A percentile compares a stretch with the other conserved stretches of the same genome.
Evolutionary conservation across 2,888 invertebrate species (phyloP).

Genomic region (Petrolisthes manimaculis): DNA sequence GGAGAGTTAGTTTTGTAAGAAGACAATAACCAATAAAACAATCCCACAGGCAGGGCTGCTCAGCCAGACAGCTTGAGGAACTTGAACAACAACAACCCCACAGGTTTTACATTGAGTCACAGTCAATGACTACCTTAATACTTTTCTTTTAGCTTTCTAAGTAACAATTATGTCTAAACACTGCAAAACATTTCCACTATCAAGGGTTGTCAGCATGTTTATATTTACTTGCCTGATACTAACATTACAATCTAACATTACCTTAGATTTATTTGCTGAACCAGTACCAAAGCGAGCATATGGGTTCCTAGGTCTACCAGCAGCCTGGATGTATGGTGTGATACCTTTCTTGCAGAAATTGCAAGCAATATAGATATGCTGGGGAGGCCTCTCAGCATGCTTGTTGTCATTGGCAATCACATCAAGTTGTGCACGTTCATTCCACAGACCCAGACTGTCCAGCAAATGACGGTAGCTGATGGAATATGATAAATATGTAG

Average conservation of each 20-base stretch:
- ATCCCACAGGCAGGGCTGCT: too few relatives aligned
- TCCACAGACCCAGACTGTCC: conserved; percentile 92
- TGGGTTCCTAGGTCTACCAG: conserved; percentile 59
- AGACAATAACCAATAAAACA: too few relatives aligned
- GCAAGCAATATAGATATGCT: conserved; percentile 83
- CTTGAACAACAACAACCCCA: too few relatives aligned
- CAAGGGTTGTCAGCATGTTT: too few relatives aligned
- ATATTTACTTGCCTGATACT: too few relatives aligned
- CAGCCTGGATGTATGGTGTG: conserved; percentile 75
- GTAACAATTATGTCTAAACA: too few relatives aligned
- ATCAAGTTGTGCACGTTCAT: conserved; percentile 89
- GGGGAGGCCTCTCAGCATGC: conserved; percentile 66
- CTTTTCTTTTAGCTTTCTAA: too few relatives aligned
- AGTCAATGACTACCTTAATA: too few relatives aligned
- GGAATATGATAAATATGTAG: neutral
- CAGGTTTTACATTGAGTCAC: too few relatives aligned
- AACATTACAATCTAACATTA: conserved; percentile 5
- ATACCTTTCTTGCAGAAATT: conserved; percentile 96
- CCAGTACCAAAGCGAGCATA: conserved; percentile 64
- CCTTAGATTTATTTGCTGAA: conserved; percentile 64
- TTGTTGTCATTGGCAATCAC: conserved; percentile 72
- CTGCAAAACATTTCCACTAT: too few relatives aligned
- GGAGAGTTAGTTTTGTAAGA: too few relatives aligned
- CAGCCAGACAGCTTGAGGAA: too few relatives aligned
- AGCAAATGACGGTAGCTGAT: conserved; percentile 84